Percentiles rank a stretch among this genome's conserved stretches.
Conservation (phyloP, 2,888 invertebrate species). For the Sisyra nigra region DNA sequence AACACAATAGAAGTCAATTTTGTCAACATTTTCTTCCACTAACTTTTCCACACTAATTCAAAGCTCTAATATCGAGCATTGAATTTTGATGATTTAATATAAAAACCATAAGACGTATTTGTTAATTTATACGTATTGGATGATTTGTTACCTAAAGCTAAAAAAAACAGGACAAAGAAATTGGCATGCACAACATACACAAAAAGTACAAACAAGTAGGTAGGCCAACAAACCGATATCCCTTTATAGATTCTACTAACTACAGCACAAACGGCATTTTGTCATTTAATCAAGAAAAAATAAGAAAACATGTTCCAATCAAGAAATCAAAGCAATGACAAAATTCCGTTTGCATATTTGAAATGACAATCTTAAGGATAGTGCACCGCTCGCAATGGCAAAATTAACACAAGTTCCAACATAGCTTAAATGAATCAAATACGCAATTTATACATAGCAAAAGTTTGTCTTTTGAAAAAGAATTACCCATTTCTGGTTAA, state of each 20-base stretch:
- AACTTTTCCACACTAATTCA: too few relatives aligned
- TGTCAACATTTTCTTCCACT: too few relatives aligned
- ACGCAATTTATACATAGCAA: too few relatives aligned
- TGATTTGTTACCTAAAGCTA: constrained; percentile 5
- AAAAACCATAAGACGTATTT: not conserved
- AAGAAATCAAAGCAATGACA: not conserved
- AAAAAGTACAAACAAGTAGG: constrained; percentile 5
- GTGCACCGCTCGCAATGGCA: constrained; percentile 4
- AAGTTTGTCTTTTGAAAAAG: too few relatives aligned
- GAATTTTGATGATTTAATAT: too few relatives aligned
- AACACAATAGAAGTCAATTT: too few relatives aligned
- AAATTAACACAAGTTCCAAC: not conserved
- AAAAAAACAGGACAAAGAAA: constrained; percentile 3
- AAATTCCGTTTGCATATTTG: too few relatives aligned
- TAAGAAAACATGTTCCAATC: not conserved
- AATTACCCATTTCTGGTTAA: too few relatives aligned
- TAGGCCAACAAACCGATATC: constrained; percentile 6
- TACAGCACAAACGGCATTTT: not conserved
- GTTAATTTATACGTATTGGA: not conserved
- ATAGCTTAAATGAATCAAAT: too few relatives aligned
- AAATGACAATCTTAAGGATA: not conserved
- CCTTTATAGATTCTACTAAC: constrained; percentile 1
- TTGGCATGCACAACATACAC: constrained; percentile 5
- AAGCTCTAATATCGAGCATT: too few relatives aligned
- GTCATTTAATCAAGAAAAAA: too few relatives aligned